phyloP scores from a whole-genome alignment of 2,113 vertebrate species.

The Corvus hawaiiensis region DNA sequence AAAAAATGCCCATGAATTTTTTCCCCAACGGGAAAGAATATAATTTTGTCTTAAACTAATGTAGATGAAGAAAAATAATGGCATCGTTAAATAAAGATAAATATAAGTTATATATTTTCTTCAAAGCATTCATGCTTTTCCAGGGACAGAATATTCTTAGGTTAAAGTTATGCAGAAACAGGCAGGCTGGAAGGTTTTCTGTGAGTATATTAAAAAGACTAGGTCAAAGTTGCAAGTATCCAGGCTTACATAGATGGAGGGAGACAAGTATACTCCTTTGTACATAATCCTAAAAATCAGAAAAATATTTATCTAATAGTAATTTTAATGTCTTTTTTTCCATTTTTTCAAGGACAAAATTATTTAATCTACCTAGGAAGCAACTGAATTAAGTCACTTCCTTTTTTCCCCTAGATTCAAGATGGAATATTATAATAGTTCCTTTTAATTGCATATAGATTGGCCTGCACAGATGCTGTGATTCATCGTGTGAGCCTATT shows the following conservation, averaged over 20 bases:
- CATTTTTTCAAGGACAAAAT: background rate
- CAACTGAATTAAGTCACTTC: background rate
- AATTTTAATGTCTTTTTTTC: background rate
- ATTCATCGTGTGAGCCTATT: background rate
- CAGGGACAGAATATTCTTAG: background rate
- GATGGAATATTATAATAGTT: background rate
- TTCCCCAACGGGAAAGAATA: background rate
- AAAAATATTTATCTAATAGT: background rate
- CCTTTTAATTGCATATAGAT: background rate
- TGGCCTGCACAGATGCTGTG: background rate
- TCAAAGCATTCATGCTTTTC: background rate
- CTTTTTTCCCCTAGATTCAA: background rate
- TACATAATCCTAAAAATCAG: background rate
- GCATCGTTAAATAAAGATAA: background rate
- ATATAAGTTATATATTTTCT: background rate
- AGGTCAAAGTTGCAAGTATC: background rate
- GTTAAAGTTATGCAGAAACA: background rate
- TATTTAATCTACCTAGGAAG: background rate
- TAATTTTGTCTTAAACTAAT: background rate
- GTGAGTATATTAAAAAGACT: background rate
- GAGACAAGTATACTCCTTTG: background rate
- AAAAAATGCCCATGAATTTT: background rate
- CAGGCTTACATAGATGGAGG: background rate
- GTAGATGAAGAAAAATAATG: background rate
- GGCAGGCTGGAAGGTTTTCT: background rate